Conservation (phyloP, 2,888 invertebrate species). For the Idaea dimidiata region DNA sequence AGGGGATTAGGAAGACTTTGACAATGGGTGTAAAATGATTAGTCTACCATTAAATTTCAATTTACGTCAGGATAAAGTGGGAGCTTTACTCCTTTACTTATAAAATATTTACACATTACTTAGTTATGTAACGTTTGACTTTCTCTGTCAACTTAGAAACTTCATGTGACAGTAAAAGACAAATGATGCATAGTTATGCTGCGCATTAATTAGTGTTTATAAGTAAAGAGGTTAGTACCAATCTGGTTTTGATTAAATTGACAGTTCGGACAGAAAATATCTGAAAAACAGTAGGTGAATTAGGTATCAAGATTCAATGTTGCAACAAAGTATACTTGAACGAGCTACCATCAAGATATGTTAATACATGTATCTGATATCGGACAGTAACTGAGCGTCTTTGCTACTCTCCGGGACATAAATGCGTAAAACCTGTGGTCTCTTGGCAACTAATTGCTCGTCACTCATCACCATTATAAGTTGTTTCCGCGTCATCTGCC, state of each 20-base stretch:
- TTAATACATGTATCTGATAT: slow-evolving; percentile 15
- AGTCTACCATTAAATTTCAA: neutral
- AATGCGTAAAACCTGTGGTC: no score
- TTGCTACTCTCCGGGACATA: slow-evolving; percentile 1
- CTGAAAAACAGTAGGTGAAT: neutral
- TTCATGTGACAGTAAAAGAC: no score
- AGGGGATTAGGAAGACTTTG: neutral
- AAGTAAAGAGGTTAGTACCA: no score
- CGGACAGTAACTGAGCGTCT: slow-evolving; percentile 16
- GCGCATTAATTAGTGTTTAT: no score
- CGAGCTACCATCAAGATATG: slow-evolving; percentile 17
- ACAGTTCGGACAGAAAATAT: neutral
- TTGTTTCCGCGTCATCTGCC: neutral
- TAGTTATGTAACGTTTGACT: no score
- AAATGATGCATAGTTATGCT: no score
- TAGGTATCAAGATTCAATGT: neutral
- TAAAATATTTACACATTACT: no score
- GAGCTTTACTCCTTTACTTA: slow-evolving; percentile 1
- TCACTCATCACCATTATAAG: neutral
- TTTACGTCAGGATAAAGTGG: neutral
- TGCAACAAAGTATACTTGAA: slow-evolving; percentile 2
- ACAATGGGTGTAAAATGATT: neutral
- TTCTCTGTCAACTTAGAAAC: no score
- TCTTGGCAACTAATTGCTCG: neutral
- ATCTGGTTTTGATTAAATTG: neutral